Evolutionary conservation across 2,888 invertebrate species (phyloP), one percentile per base, ranked within the genome.

Genomic region (Cryptus viduatorius): DNA sequence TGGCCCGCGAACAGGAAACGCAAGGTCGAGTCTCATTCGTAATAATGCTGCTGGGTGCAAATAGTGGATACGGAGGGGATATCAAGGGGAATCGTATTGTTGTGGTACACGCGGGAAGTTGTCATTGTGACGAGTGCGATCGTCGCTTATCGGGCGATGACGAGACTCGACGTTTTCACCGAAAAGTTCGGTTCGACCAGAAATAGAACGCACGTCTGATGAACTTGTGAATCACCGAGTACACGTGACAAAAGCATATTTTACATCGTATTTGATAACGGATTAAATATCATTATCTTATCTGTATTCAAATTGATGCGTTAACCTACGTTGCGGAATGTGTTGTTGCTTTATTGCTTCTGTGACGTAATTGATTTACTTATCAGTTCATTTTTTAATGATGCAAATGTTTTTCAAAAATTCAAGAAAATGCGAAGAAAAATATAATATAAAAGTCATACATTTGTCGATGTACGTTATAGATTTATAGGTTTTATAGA

Each of bases 11-110:
- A 61, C 83, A 79, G 86, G 86, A 86, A 86, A 73, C 59, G 86
- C 86, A 86, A 86, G 86, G 86, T 79, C 86, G 86, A 19, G 37
- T 53, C 72, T 81, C 84, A 44, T 59, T 80, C 80, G 80, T 80
- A 73, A 84, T 73, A 81, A 81, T 50, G 72, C 61, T 71, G 72
- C 61, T 71, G 72, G 80, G 72, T 59, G 77, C 59, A 42, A 68
- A 29, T 24, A 29, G 29, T 1, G 46, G 7, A 61, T 29, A 31
- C 29, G 69, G 48, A 53, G 53, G 69, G 48, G 69, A 42, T 7
- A 48, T 71, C 4, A 14, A 19, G 65, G 50, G 50, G 64, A 65
- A 42, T 56, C 50, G 65, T 77, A 12, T 42, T 37, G 68, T 82
- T 77, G 64, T 77, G 64, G 65, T 71, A 69, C 65, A 37, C 71